Percentiles rank a stretch among this genome's conserved stretches.
phyloP scores from a whole-genome alignment of 2,888 invertebrate species.

The Nemoura dubitans region DNA sequence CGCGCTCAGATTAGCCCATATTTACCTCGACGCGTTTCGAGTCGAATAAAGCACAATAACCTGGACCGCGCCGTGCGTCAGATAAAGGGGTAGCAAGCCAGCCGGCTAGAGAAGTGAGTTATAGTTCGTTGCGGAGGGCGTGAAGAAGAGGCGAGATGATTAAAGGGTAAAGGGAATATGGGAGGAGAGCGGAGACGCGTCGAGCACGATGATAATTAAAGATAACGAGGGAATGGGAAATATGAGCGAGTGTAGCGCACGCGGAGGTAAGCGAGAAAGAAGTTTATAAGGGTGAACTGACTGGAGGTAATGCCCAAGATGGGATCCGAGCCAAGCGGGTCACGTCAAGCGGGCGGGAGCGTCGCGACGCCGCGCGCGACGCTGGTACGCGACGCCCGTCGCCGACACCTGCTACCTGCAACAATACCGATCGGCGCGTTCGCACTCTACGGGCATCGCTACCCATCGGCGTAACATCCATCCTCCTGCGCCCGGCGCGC shows the following conservation, averaged over 20 bases:
- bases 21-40: not conserved
- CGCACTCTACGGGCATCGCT: not conserved
- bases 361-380: slow-evolving; percentile 19
- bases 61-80: not conserved
- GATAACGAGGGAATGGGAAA: slow-evolving; percentile 34
- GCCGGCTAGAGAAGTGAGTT: slow-evolving; percentile 25
- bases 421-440: slow-evolving; percentile 9
- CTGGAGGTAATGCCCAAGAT: slow-evolving; percentile 1
- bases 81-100: slow-evolving; percentile 8
- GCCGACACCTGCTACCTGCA: slow-evolving; percentile 27
- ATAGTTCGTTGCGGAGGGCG: slow-evolving; percentile 30
- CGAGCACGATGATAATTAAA: slow-evolving; percentile 31
- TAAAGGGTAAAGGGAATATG: slow-evolving; percentile 36
- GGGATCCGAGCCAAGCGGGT: slow-evolving; percentile 19
- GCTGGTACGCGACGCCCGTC: slow-evolving; percentile 9
- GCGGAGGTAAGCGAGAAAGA: slow-evolving; percentile 21
- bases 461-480: not conserved
- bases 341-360: slow-evolving; percentile 15
- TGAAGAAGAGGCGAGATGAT: slow-evolving; percentile 40
- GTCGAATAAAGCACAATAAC: slow-evolving; percentile 16
- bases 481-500: not conserved
- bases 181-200: slow-evolving; percentile 27
- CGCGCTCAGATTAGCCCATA: not conserved
- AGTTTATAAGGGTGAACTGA: slow-evolving; percentile 7
- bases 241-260: slow-evolving; percentile 22